Evolutionary conservation across 2,888 invertebrate species (phyloP), one percentile per base, ranked within the genome.

Genomic region (Melikaiella ostensackeni): DNA sequence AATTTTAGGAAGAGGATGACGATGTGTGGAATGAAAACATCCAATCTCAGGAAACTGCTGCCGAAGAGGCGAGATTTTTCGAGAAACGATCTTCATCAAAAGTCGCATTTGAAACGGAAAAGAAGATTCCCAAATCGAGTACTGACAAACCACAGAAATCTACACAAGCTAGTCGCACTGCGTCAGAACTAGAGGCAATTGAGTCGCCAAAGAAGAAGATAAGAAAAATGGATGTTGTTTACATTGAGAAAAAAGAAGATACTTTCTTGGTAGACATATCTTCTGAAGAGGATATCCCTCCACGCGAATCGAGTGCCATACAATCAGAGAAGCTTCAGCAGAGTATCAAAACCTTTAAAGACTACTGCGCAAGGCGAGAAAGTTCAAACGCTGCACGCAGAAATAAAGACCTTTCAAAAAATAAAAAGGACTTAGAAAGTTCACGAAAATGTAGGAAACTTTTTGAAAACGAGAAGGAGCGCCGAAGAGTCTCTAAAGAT

Each of bases 11-110:
- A 21, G 50, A 30, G 11, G 70, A 70, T 50, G 70, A 70, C 30
- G 70, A 70, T n/a, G 50, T 70, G 11, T 70, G 70, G 70, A 30
- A 70, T 13, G 70, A 70, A 30, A 50, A 46, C 11, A 70, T 70
- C n/a, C 70, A 70, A 19, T 70, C 70, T n/a, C 70, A 70, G 21
- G 46, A 70, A n/a, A 70, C 70, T 30, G 50, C 70, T 50, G 46
- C 42, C 5, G n/a, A 55, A 55, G 70, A 70, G n/a, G 50, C n/a
- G 27, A 59, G 24, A 27, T 59, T 27, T 27, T 59, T 27, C 2
- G 59, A 27, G 24, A 59, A 24, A 27, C 13, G 0, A 27, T 11
- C 6, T 27, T 27, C 24, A 59, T 13, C 59, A 59, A 27, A 59
- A 59, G 16, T 21, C 21, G 2, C 11, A 11, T 8, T 5, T 21